Conservation (phyloP, 1,140 invertebrate genomes). For the Leptinotarsa undecemlineata region DNA sequence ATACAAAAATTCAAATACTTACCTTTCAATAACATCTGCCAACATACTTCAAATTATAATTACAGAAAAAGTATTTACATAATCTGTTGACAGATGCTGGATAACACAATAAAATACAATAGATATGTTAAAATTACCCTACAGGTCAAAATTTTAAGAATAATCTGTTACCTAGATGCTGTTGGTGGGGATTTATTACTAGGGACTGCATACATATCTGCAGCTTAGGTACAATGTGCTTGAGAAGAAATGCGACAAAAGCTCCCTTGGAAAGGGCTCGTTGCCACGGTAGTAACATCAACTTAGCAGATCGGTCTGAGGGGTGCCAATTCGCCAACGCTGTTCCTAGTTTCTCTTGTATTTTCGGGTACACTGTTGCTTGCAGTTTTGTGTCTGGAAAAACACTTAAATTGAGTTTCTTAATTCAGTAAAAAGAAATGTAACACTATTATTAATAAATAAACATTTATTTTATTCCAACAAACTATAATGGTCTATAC, state of each 20-base stretch:
- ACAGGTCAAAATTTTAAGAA: not conserved
- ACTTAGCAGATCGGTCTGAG: slow-evolving; percentile 85
- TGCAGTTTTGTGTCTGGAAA: slow-evolving; percentile 65
- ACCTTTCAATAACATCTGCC: too few species aligned
- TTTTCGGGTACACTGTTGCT: slow-evolving; percentile 84
- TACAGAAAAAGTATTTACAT: too few species aligned
- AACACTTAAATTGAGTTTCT: not conserved
- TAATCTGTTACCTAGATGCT: slow-evolving; percentile 66
- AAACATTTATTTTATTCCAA: too few species aligned
- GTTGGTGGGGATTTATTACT: slow-evolving; percentile 84
- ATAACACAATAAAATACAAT: not conserved
- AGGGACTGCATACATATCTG: slow-evolving; percentile 72
- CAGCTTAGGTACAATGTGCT: slow-evolving; percentile 91
- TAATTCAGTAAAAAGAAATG: too few species aligned
- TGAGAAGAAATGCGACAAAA: slow-evolving; percentile 83
- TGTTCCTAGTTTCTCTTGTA: slow-evolving; percentile 86
- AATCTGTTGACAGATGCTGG: not conserved
- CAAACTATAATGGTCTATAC: too few species aligned
- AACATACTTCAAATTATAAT: too few species aligned
- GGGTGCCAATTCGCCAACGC: slow-evolving; percentile 92
- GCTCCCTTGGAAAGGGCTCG: slow-evolving; percentile 79
- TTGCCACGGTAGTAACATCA: slow-evolving; percentile 94
- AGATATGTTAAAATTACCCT: too few species aligned
- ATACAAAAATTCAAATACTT: too few species aligned
- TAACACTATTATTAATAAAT: too few species aligned